Base-by-base conservation (phyloP, 2,888 invertebrate species). In the Cabera pusaria region DNA sequence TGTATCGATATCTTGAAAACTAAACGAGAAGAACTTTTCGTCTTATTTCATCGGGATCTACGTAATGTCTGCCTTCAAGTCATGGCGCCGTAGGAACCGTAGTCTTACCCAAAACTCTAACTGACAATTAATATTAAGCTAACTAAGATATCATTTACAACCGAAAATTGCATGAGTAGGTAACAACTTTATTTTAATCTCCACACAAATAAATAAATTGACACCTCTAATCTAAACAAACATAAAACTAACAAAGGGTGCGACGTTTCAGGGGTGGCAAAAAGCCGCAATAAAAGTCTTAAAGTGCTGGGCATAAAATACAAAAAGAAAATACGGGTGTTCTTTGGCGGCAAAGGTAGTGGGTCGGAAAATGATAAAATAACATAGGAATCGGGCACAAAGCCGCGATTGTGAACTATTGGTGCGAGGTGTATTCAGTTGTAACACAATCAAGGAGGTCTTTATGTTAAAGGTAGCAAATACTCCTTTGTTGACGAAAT, bases 321-420 rank as follows among this genome's bases (percentile, higher is more conserved):
- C 35, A 31, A 40, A 29, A 34, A 17, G 20, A 29, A 41, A 42
- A 31, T 43, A 46, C 39, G 37, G 44, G 37, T 41, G 40, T 45
- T 31, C 14, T 31, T 42, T 26, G 8, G 25, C 17, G 31, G 22
- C 35, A 19, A 9, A 38, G 36, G 43, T 29, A 56, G 44, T 52
- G 49, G 48, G 6, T 44, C 34, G 56, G 56, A 57, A 57, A 57
- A 57, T 55, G 46, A 48, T 38, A 42, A 38, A 50, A 47, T 50
- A 50, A 47, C 50, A 48, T 12, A 34, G 26, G 20, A 17, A 24
- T 18, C 17, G 20, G 14, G 29, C 40, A 45, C 47, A 49, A 52
- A 45, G 43, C 39, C 29, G 33, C 35, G 33, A 28, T 23, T 42
- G 44, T 43, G 39, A 41, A 26, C 41, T 36, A 26, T 22, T 32